These are phyloP conservation scores for Ursus arctos DNA, from an alignment of 2,113 vertebrate genomes.

Conservation along the genomic window DNA sequence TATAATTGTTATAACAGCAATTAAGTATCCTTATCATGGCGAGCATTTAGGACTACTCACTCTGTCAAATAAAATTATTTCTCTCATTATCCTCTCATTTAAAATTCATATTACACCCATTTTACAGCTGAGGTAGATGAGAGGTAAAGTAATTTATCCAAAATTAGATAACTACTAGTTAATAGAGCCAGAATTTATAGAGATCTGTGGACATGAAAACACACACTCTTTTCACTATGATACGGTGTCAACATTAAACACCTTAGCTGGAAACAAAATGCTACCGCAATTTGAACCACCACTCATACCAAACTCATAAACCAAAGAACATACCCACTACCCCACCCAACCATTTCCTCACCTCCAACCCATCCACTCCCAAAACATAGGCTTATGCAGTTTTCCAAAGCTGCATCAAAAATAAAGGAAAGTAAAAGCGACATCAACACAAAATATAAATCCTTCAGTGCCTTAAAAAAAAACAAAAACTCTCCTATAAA, in stretches of 20 bases:
- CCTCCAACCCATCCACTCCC: not conserved
- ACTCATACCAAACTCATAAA: not conserved
- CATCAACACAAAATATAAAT: not conserved
- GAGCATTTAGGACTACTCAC: not conserved
- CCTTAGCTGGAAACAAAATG: not conserved
- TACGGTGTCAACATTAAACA: not conserved
- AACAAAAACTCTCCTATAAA: slow-evolving; percentile 43
- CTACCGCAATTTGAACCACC: not conserved
- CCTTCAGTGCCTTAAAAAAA: slow-evolving; percentile 43
- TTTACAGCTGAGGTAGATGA: not conserved
- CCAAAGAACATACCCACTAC: not conserved
- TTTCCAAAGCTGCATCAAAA: slow-evolving; percentile 14
- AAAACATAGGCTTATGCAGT: not conserved
- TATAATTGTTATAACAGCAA: not conserved
- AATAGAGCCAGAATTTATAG: not conserved
- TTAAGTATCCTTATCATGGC: not conserved
- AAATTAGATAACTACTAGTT: not conserved
- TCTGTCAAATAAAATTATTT: slow-evolving; percentile 16
- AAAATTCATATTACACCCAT: slow-evolving; percentile 31
- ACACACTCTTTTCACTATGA: not conserved
- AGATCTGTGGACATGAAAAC: not conserved
- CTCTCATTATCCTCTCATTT: not conserved
- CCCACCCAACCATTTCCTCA: not conserved
- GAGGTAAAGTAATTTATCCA: not conserved
- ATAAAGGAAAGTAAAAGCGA: not conserved